Evolutionary conservation across 2,113 vertebrate genomes (phyloP).

Genomic region (Willisornis vidua): DNA sequence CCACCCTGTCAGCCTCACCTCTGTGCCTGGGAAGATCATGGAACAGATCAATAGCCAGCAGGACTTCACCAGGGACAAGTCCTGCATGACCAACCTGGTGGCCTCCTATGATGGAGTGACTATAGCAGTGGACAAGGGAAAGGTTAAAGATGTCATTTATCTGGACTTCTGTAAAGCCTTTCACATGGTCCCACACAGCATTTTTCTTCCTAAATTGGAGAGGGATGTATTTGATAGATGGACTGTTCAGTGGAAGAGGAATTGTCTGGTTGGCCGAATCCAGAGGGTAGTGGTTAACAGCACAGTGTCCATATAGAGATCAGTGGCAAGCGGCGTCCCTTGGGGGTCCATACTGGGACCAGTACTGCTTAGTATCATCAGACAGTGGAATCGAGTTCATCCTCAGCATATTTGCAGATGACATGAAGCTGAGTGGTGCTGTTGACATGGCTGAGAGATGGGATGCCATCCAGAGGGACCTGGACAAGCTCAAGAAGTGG

Average conservation of each 20-base stretch:
- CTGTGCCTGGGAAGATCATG: background rate
- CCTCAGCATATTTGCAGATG: background rate
- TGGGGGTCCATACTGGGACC: accelerated
- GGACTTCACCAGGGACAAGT: background rate
- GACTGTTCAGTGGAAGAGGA: background rate
- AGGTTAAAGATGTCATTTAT: background rate
- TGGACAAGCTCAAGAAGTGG: background rate
- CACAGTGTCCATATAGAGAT: background rate
- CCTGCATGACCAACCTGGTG: background rate
- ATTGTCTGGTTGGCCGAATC: background rate
- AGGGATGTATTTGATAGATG: background rate
- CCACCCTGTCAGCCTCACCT: background rate
- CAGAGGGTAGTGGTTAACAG: background rate
- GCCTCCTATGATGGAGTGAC: background rate
- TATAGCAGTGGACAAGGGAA: background rate
- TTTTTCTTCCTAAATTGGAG: background rate
- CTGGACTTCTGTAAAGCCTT: background rate
- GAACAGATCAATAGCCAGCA: background rate
- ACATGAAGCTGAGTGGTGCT: background rate
- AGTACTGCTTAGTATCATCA: background rate
- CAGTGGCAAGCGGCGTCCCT: background rate
- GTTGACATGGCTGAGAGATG: background rate
- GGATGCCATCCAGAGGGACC: background rate
- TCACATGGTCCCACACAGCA: background rate
- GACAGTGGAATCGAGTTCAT: background rate